Conservation (phyloP, 2,797 vertebrate species). For the Apodemus agrarius region DNA sequence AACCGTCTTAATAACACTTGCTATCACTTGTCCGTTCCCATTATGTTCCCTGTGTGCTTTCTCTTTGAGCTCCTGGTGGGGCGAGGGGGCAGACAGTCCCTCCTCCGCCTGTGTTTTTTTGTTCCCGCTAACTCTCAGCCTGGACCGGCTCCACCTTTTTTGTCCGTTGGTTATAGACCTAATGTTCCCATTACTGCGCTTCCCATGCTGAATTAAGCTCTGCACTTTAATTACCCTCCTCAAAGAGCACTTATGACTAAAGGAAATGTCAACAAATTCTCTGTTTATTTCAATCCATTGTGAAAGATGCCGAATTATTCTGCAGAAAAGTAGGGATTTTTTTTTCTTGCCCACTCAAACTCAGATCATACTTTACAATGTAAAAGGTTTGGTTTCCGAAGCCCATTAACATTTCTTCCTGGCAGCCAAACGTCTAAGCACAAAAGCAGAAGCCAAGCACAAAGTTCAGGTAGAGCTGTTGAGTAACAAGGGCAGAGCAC, state of each 20-base stretch:
- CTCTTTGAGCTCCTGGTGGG: neutral
- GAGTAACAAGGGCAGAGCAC: neutral
- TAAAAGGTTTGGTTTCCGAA: constrained; percentile 13
- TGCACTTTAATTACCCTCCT: constrained; percentile 47
- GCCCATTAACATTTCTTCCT: constrained; percentile 31
- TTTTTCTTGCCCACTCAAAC: constrained; percentile 61
- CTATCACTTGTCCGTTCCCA: neutral
- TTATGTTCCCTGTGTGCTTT: neutral
- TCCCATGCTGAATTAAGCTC: constrained; percentile 26
- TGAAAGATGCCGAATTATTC: constrained; percentile 74
- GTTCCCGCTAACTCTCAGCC: constrained; percentile 18
- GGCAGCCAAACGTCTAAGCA: neutral
- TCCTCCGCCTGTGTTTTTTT: constrained; percentile 2
- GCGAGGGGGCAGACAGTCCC: neutral
- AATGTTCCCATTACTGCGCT: constrained; percentile 41
- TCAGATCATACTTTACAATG: constrained; percentile 2
- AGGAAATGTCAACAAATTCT: constrained; percentile 72
- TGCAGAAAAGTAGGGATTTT: constrained; percentile 9
- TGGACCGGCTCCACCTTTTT: constrained; percentile 34
- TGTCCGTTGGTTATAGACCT: constrained; percentile 43
- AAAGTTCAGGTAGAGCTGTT: neutral
- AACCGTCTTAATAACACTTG: constrained; percentile 28
- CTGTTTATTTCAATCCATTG: constrained; percentile 74
- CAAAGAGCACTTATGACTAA: constrained; percentile 39
- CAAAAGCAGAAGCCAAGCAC: neutral